Percentiles rank a stretch among this genome's conserved stretches.
These are phyloP conservation scores for Mimumesa dahlbomi DNA, from an alignment of 2,888 invertebrate genomes.

Conservation along the genomic window DNA sequence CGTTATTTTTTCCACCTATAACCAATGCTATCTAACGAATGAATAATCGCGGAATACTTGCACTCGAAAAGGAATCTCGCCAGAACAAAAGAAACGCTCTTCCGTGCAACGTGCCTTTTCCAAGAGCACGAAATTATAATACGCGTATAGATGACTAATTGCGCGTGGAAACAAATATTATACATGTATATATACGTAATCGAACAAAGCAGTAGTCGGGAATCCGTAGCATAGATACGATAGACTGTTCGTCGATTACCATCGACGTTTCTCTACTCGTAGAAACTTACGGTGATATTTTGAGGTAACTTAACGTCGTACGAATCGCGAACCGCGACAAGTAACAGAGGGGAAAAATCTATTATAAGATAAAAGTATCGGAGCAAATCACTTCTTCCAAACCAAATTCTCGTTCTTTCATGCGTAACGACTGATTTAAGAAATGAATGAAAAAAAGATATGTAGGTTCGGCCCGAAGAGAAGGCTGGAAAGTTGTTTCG, in stretches of 20 bases:
- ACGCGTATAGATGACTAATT: conserved; percentile 10
- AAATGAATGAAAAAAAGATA: conserved; percentile 8
- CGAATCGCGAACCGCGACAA: conserved; percentile 1
- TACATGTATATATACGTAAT: conserved; percentile 19
- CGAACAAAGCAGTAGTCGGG: background rate
- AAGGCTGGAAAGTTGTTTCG: too few relatives aligned
- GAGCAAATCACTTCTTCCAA: conserved; percentile 26
- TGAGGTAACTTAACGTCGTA: background rate
- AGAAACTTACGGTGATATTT: conserved; percentile 32
- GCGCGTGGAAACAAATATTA: conserved; percentile 4
- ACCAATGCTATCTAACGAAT: background rate
- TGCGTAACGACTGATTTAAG: conserved; percentile 27
- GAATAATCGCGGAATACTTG: background rate
- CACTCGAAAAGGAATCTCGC: background rate
- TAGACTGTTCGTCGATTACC: conserved; percentile 57
- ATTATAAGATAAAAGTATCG: conserved; percentile 1
- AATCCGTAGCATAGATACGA: conserved; percentile 45
- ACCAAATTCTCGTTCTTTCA: conserved; percentile 24
- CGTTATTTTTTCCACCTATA: background rate
- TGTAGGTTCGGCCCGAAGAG: too few relatives aligned
- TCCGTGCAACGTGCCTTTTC: conserved; percentile 77
- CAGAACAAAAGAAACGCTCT: conserved; percentile 59
- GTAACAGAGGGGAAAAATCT: background rate
- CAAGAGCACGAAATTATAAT: conserved; percentile 66
- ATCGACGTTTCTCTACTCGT: conserved; percentile 38